Evolutionary conservation across 2,888 invertebrate species (phyloP).

Genomic region (Dicyrtoma fusca): DNA sequence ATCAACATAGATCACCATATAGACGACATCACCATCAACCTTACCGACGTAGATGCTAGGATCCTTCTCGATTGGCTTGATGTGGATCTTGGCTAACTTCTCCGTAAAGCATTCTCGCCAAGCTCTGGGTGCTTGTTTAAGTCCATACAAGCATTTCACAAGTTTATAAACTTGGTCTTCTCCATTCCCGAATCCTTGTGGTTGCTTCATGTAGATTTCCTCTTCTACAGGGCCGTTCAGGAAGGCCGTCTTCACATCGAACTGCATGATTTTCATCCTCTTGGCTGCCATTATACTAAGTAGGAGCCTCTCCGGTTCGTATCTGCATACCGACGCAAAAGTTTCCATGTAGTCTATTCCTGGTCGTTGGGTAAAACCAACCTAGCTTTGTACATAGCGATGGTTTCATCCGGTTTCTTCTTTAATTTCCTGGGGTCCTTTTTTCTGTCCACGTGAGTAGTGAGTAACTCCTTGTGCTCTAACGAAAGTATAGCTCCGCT

Average conservation of each 20-base stretch:
- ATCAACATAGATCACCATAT: constrained; percentile 47
- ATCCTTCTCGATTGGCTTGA: constrained; percentile 30
- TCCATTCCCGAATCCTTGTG: constrained; percentile 17
- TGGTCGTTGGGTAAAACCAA: constrained; percentile 27
- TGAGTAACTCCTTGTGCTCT: too few relatives aligned
- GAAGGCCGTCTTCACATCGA: constrained; percentile 38
- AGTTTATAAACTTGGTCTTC: constrained; percentile 32
- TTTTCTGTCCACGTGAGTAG: too few relatives aligned
- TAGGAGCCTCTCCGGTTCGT: constrained; percentile 23
- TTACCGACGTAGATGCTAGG: constrained; percentile 35
- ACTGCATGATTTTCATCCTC: neutral
- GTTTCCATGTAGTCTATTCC: constrained; percentile 39
- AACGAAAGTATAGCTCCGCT: too few relatives aligned
- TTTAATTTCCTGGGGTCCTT: constrained; percentile 19
- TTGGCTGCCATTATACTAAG: constrained; percentile 31
- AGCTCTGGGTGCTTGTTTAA: constrained; percentile 49
- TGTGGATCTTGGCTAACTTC: neutral
- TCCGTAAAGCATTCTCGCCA: constrained; percentile 44
- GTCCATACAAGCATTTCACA: constrained; percentile 48
- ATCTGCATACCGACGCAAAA: constrained; percentile 30
- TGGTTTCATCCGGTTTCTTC: constrained; percentile 5
- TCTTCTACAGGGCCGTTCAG: constrained; percentile 31
- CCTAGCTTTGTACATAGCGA: constrained; percentile 26
- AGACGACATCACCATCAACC: neutral
- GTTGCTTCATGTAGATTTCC: constrained; percentile 30